Base-by-base conservation (phyloP, 2,888 invertebrate species). In the Clepsis dumicolana region DNA sequence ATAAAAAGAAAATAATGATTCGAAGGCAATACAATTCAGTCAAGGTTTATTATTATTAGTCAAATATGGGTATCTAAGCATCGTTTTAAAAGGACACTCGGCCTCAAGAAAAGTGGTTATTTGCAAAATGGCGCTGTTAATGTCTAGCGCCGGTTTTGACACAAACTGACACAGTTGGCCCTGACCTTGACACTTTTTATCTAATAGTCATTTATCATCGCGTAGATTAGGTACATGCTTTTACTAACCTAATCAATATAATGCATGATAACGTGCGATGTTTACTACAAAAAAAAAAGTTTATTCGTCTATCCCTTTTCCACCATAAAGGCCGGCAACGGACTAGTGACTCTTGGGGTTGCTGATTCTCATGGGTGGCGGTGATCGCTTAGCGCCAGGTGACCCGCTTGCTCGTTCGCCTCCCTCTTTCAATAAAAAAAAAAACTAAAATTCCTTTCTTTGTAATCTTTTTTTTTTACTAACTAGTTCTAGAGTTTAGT, bases 131-230 rank as follows among this genome's bases (percentile, higher is more conserved):
- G 32, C 57, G 25, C 35, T 35, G 57, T 35, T 35, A 59, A 50
- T 59, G 57, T 59, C 64, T 35, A 50, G 8, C 14, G 35, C 38
- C 50, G 57, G 44, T 59, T 56, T 27, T 57, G 48, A 48, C 48
- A 59, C 64, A 65, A 59, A 65, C 50, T 60, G 60, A 41, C 65
- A 56, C 7, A 52, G 18, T 32, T 24, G 24, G 18, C 16, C 35
- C 27, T 29, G 32, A n/a, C 66, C 61, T 62, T 65, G 65, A 65
- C 65, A 65, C 59, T 32, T 62, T 66, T 62, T 66, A 62, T 66
- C 66, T 66, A 54, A 48, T 50, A 50, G 32, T 29, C 27, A 56
- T 56, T 65, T 44, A 54, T 27, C 32, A 16, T n/a, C 57, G 57
- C 21, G 2, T 25, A 57, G 48, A 48, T n/a, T n/a, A n/a, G n/a